These are phyloP conservation scores for Incurvaria masculella DNA, from an alignment of 2,888 invertebrate species.

Conservation along the genomic window DNA sequence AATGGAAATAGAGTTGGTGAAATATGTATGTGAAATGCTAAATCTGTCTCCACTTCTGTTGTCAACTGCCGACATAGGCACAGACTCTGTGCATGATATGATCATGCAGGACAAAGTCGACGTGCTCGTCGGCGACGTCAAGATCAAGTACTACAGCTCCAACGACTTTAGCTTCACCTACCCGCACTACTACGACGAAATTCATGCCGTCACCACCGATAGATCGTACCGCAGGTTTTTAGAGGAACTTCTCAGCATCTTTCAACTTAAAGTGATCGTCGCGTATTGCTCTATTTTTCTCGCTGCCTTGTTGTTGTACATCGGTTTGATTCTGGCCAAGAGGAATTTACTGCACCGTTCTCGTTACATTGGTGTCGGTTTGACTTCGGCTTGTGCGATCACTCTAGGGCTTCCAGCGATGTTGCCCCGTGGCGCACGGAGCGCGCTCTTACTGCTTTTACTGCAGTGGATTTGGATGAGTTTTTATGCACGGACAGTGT, in stretches of 20 bases:
- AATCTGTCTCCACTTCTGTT: not conserved
- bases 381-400: not conserved
- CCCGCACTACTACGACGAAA: not conserved
- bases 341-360: not conserved
- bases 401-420: not conserved
- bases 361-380: not conserved
- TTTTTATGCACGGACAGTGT: not conserved
- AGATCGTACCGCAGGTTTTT: not conserved
- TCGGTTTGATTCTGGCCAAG: not conserved
- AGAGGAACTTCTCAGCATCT: not conserved
- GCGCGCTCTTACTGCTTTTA: not conserved
- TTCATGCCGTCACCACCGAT: not conserved
- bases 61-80: not conserved
- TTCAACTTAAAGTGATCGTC: not conserved
- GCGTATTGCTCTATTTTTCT: not conserved
- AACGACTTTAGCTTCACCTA: not conserved
- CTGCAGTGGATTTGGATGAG: not conserved
- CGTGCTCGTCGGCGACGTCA: not conserved
- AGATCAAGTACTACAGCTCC: not conserved
- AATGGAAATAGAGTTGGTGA: not conserved
- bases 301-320: not conserved
- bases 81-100: not conserved
- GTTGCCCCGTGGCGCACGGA: not conserved
- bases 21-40: not conserved
- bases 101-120: not conserved